Evolutionary conservation across 2,888 invertebrate species (phyloP).

Genomic region (Aromia moschata): DNA sequence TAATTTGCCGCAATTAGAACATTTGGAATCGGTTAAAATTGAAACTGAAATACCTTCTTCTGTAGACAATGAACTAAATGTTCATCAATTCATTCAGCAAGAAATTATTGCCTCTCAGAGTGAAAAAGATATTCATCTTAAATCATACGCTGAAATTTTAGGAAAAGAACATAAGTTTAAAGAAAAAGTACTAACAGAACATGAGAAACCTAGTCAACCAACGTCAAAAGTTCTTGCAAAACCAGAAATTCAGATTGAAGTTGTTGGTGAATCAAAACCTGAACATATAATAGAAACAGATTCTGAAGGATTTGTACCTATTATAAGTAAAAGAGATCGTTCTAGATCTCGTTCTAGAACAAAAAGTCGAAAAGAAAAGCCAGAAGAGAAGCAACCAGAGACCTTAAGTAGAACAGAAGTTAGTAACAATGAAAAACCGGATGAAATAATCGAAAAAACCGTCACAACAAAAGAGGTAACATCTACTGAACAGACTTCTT

Average conservation of each 20-base stretch:
- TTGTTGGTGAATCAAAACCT: slow-evolving; percentile 34
- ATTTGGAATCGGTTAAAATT: not conserved
- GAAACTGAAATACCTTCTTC: not conserved
- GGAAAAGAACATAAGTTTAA: slow-evolving; percentile 23
- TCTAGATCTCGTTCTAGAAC: slow-evolving; percentile 52
- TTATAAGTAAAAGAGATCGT: slow-evolving; percentile 46
- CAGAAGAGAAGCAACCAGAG: slow-evolving; percentile 10
- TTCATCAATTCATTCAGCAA: slow-evolving; percentile 1
- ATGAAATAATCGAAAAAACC: not conserved
- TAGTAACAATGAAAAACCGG: not conserved
- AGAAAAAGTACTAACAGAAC: slow-evolving; percentile 18
- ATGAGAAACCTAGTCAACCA: slow-evolving; percentile 14
- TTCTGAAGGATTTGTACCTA: slow-evolving; percentile 51
- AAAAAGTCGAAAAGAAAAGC: slow-evolving; percentile 13
- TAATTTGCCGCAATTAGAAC: not conserved
- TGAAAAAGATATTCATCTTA: slow-evolving; percentile 17
- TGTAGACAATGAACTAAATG: not conserved
- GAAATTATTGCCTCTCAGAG: slow-evolving; percentile 12
- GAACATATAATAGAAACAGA: slow-evolving; percentile 40
- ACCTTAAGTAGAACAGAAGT: not conserved
- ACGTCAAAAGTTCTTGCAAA: slow-evolving; percentile 20
- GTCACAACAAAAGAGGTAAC: not conserved
- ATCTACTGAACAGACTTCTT: slow-evolving; percentile 20
- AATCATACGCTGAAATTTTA: slow-evolving; percentile 35
- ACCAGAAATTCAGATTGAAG: slow-evolving; percentile 38